Base-by-base conservation (phyloP, 2,888 invertebrate species). In the Sycophila texana region DNA sequence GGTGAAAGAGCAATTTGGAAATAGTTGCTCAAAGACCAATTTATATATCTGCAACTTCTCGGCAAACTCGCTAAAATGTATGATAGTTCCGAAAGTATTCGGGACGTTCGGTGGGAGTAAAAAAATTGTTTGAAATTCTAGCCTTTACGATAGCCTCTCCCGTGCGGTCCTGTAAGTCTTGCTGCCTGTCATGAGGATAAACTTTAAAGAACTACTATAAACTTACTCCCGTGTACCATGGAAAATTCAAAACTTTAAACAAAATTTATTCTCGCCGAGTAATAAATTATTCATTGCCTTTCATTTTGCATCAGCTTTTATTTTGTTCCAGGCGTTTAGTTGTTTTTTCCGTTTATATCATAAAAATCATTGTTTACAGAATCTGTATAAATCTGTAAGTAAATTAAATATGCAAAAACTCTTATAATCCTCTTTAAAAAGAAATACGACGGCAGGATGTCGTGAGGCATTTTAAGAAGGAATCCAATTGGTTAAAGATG, bases 51-150 rank as follows among this genome's bases (percentile, higher is more conserved):
- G 47, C 39, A 68, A 53, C 39, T 67, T 20, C 22, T 53, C 18
- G 47, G 26, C 14, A 18, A 39, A 72, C 13, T 47, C n/a, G 51
- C 30, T 71, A 58, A 73, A 39, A 73, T 60, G 60, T 73, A 67
- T 68, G 63, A 67, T 71, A 75, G 79, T 79, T 71, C 39, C 20
- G 58, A 49, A 79, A 79, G 72, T 76, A 73, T 80, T 73, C 68
- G 72, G 60, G 58, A 73, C 39, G 61, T 58, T 76, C 67, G 49
- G 49, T 30, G 39, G 68, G 61, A 16, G 47, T n/a, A 74, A 61
- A 77, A 80, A 70, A 70, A 77, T 74, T 77, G 77, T 73, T 77
- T 65, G 73, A 67, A 80, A 77, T 80, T 77, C 77, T 77, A 58
- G 20, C 70, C 58, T 79, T 75, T 79, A 75, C 60, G 61, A 72